A percentile compares a stretch with the other conserved stretches of the same genome.
Evolutionary conservation across 2,113 vertebrate genomes (phyloP).

Genomic region (Corynorhinus townsendii): DNA sequence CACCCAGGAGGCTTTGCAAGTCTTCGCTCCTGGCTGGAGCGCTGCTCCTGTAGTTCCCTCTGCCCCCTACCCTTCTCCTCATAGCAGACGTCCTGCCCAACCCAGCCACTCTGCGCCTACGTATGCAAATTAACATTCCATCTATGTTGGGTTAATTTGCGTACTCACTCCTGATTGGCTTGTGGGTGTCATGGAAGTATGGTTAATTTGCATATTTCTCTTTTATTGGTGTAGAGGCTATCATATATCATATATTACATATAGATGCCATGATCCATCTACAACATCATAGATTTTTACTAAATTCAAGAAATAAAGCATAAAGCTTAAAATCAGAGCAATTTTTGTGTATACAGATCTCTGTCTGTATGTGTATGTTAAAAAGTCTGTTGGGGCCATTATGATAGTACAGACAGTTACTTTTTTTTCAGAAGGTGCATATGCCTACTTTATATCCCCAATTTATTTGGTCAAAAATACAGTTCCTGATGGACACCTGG

Average conservation of each 20-base stretch:
- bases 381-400: background rate
- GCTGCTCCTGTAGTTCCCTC: no score
- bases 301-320: background rate
- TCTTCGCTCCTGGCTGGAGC: no score
- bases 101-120: no score
- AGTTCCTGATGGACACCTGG: background rate
- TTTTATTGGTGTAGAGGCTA: no score
- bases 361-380: background rate
- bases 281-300: background rate
- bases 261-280: background rate
- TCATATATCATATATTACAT: background rate
- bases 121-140: no score
- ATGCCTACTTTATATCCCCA: background rate
- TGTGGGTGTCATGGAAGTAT: no score
- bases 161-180: no score
- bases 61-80: no score
- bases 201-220: no score
- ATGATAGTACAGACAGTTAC: background rate
- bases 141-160: no score
- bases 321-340: background rate
- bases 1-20: no score
- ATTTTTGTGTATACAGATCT: background rate
- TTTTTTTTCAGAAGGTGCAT: background rate
- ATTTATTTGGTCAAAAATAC: background rate
- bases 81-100: no score